Base-by-base conservation (phyloP, 2,888 invertebrate genomes). In the Eugnorisma glareosa region DNA sequence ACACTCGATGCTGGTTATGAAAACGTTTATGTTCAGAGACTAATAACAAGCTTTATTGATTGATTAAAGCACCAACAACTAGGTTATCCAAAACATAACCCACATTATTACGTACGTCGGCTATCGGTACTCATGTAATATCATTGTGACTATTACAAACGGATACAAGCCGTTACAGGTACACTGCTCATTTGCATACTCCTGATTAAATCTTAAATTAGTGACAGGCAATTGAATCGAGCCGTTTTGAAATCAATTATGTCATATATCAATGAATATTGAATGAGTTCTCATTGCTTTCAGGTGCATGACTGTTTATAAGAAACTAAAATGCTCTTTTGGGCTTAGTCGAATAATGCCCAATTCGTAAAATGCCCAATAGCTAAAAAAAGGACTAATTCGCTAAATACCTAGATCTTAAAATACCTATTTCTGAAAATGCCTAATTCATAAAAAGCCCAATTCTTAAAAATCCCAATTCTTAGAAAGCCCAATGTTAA, bases 221-320 rank as follows among this genome's bases (percentile, higher is more conserved):
- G 64, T 51, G 73, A 61, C 76, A 59, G 73, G 59, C 67, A 81
- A 82, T 79, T 82, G 67, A 81, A 82, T 64, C 63, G 48, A 67
- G 45, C 57, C 51, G 77, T 79, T 73, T 66, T 66, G 79, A 81
- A 88, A 88, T 81, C 79, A 84, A 87, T 87, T 86, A 87, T 85
- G 75, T 86, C 86, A 87, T 73, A 72, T 54, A 57, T 61, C 57
- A 82, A 72, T 77, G 67, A 75, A 69, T 83, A 82, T 70, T 82
- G 37, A 86, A 82, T 78, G 59, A 74, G 74, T 43, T 28, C 37
- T 5, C 28, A 51, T 21, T 40, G n/a, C 21, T 54, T 70, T 69
- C 35, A 15, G 48, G 31, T 73, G 18, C 57, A 48, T 61, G 45
- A 57, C 5, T 43, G 31, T 35, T 76, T 35, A 6, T 15, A 35